Evolutionary conservation across 2,113 vertebrate species (phyloP), one percentile per base, ranked within the genome.

Genomic region (Cnemophilus loriae): DNA sequence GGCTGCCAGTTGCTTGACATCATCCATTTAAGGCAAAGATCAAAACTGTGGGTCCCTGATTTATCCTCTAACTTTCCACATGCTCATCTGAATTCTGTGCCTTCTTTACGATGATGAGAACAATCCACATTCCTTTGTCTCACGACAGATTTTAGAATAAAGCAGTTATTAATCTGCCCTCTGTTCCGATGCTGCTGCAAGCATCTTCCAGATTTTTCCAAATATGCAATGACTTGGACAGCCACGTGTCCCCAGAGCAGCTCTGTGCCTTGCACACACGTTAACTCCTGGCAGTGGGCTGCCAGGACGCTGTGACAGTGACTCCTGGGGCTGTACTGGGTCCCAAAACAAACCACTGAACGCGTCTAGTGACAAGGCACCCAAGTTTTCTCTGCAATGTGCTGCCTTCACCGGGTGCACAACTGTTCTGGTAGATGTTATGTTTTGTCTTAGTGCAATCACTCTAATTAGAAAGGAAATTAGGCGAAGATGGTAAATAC

Each of bases 351-450:
- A 56, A 57, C 52, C 1, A 0, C 55, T 46, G 30, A 14, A 13
- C 0, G 0, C 18, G 9, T 74, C 64, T 47, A 41, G 24, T 23
- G 37, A 50, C 13, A 13, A 35, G 53, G 39, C 77, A 77, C 17
- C 9, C 1, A 53, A 18, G 24, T 18, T 75, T 57, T 50, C 47
- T 49, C 50, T 71, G 89, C 22, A 60, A 46, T 17, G 11, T 28
- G 10, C n/a, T 61, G n/a, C 42, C 81, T 63, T 50, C 53, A 57
- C 24, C 7, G 22, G n/a, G n/a, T 7, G 11, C 26, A 42, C 16
- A 35, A 7, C 30, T 74, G 27, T 69, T 57, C 74, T 35, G 33
- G 32, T 19, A 37, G 39, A 41, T 49, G 21, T 39, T 65, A 3
- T 27, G 22, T 61, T 83, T 60, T 33, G 33, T 63, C 28, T 50